These are phyloP conservation scores for Mareca penelope DNA, from an alignment of 2,797 vertebrate species.

Conservation along the genomic window DNA sequence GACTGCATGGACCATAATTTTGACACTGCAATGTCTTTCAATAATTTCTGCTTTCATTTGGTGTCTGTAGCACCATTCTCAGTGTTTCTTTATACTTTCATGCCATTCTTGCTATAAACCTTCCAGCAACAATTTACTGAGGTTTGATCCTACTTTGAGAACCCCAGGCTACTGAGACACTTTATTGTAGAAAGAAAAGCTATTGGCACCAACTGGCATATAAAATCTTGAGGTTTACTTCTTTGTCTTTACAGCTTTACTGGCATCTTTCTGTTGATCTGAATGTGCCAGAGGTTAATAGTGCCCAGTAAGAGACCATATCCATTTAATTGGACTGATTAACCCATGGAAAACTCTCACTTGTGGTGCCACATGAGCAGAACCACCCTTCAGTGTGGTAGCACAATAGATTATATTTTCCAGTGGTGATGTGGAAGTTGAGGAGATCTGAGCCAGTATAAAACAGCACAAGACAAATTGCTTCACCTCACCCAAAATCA, in stretches of 20 bases:
- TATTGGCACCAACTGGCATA: neutral
- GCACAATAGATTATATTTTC: neutral
- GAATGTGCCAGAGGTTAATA: neutral
- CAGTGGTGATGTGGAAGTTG: neutral
- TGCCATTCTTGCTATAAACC: neutral
- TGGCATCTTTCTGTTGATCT: neutral
- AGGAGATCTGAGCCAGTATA: neutral
- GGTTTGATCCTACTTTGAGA: neutral
- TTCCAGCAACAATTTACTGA: neutral
- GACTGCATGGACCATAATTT: neutral
- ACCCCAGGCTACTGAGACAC: neutral
- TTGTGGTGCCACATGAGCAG: neutral
- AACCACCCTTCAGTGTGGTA: neutral
- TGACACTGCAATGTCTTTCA: neutral
- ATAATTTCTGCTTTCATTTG: neutral
- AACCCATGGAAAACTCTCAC: neutral
- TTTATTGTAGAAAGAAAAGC: neutral
- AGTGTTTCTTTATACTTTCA: neutral
- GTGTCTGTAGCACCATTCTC: neutral
- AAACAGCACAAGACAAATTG: neutral
- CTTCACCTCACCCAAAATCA: neutral
- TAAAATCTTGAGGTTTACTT: neutral
- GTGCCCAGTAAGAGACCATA: neutral
- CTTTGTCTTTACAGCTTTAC: neutral
- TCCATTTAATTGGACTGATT: slow-evolving; percentile 7